phyloP scores from a whole-genome alignment of 2,888 invertebrate genomes.

The Drosophila anomelani region DNA sequence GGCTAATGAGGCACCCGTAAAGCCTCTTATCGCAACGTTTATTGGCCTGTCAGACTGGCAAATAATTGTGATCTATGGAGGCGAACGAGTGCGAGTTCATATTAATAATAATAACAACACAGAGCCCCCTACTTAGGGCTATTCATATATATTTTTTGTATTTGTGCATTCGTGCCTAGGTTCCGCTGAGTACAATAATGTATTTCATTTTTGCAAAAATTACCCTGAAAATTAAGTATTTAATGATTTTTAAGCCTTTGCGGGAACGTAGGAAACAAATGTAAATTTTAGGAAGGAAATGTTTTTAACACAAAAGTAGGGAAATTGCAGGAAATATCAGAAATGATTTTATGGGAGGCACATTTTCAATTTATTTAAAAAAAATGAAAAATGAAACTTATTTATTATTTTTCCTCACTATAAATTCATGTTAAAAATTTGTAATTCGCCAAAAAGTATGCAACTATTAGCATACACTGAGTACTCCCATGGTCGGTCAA shows the following conservation, averaged over 20 bases:
- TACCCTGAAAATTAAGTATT: not conserved
- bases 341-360: not conserved
- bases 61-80: constrained; percentile 44
- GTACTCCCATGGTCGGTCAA: not conserved
- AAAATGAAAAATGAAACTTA: no score
- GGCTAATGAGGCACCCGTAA: constrained; percentile 63
- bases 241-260: not conserved
- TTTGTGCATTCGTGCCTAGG: not conserved
- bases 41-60: constrained; percentile 50
- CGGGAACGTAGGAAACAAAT: not conserved
- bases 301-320: no score
- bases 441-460: not conserved
- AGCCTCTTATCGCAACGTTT: constrained; percentile 62
- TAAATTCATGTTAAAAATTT: not conserved
- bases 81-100: constrained; percentile 48
- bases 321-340: not conserved
- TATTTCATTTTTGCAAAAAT: not conserved
- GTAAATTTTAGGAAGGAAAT: no score
- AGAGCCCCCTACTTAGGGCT: constrained; percentile 6
- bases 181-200: not conserved
- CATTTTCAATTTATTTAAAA: not conserved
- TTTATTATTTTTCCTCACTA: not conserved
- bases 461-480: not conserved
- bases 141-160: constrained; percentile 5
- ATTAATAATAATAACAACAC: constrained; percentile 57